Conservation (phyloP, 2,797 vertebrate genomes). For the Tenualosa ilisha region DNA sequence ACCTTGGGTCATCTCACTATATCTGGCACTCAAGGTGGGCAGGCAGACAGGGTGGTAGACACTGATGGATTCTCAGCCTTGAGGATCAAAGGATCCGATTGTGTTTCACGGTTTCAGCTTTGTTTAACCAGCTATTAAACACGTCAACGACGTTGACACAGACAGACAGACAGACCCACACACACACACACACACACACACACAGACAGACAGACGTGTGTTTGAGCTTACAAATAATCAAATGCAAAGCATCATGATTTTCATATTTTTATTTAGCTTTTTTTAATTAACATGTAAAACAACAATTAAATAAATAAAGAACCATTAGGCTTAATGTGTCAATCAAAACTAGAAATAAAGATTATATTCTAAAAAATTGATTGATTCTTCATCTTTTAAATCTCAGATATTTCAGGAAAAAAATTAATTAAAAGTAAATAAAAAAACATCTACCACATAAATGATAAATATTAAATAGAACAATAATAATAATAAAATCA, state of each 20-base stretch:
- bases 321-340: conserved; percentile 25
- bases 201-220: not conserved
- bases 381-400: conserved; percentile 22
- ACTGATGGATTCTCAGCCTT: not conserved
- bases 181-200: not conserved
- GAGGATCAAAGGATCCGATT: not conserved
- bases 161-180: not conserved
- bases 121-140: not conserved
- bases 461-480: conserved; percentile 23
- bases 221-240: not conserved
- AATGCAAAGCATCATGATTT: not conserved
- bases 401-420: conserved; percentile 20
- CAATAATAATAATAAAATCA: conserved; percentile 27
- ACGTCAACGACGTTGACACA: too few relatives aligned
- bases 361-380: conserved; percentile 18
- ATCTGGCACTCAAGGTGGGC: not conserved
- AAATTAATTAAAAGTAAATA: conserved; percentile 23
- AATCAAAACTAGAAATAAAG: conserved; percentile 26
- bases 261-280: conserved; percentile 26
- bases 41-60: not conserved
- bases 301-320: conserved; percentile 20
- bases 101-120: not conserved
- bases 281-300: conserved; percentile 27
- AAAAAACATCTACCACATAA: conserved; percentile 23
- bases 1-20: not conserved